phyloP scores from a whole-genome alignment of 1,140 invertebrate genomes.

The Bicyclus anynana region DNA sequence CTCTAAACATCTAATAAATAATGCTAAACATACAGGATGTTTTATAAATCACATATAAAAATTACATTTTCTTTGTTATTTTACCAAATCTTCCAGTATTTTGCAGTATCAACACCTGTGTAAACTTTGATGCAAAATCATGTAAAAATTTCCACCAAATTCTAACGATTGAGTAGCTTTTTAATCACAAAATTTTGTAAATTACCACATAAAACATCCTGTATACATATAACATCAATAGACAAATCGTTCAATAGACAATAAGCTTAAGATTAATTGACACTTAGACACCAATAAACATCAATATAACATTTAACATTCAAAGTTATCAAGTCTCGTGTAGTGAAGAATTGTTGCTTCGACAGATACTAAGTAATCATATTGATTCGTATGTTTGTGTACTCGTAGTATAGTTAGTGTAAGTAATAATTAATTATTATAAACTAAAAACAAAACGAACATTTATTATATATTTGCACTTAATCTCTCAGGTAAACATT shows the following conservation, averaged over 20 bases:
- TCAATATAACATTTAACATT: not conserved
- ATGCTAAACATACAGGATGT: not conserved
- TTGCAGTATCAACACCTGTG: too few species aligned
- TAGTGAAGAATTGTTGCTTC: not conserved
- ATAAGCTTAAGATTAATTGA: not conserved
- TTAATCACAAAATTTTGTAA: too few species aligned
- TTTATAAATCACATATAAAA: not conserved
- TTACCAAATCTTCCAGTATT: too few species aligned
- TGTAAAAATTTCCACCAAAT: too few species aligned
- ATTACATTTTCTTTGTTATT: too few species aligned
- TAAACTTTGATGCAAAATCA: too few species aligned
- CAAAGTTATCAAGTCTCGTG: not conserved
- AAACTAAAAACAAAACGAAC: constrained; percentile 6
- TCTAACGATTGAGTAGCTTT: too few species aligned
- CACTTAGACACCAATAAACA: not conserved
- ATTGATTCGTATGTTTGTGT: not conserved
- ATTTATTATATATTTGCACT: constrained; percentile 16
- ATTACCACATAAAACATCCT: not conserved
- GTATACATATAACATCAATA: not conserved
- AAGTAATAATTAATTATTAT: not conserved
- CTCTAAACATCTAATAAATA: not conserved
- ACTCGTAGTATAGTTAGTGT: not conserved
- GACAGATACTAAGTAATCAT: not conserved
- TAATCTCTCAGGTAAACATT: constrained; percentile 24
- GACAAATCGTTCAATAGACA: not conserved